Evolutionary conservation across 2,797 vertebrate species (phyloP).

Genomic region (Crypturellus tataupa): DNA sequence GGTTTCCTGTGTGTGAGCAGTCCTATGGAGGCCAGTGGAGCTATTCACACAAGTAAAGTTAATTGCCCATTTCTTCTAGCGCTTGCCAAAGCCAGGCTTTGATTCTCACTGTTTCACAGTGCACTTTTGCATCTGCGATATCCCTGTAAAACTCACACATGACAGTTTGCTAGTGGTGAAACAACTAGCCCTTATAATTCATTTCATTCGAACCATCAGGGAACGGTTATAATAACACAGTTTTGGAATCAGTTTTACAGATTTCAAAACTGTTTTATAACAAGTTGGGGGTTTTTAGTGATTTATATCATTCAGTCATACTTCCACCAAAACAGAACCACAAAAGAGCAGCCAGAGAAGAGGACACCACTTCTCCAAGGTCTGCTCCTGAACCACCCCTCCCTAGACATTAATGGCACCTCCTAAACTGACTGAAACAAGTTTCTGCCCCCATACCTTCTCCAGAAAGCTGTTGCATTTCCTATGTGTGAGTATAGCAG

Average conservation of each 20-base stretch:
- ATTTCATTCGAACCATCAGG: conserved; percentile 19
- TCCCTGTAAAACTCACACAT: conserved; percentile 41
- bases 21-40: neutral
- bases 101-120: conserved; percentile 35
- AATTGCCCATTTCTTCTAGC: conserved; percentile 57
- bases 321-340: neutral
- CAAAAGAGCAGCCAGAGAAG: neutral
- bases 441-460: neutral
- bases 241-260: neutral
- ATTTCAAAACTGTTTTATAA: conserved; percentile 33
- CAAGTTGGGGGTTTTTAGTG: neutral
- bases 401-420: neutral
- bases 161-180: conserved; percentile 32
- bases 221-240: neutral
- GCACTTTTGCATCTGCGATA: neutral
- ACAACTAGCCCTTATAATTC: conserved; percentile 30
- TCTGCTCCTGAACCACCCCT: neutral
- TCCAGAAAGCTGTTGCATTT: neutral
- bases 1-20: conserved; percentile 56
- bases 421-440: neutral
- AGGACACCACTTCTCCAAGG: neutral
- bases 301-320: neutral
- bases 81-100: conserved; percentile 58
- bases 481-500: neutral
- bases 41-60: neutral